Conservation (phyloP, 2,888 invertebrate genomes). For the Nephrotoma flavescens region DNA sequence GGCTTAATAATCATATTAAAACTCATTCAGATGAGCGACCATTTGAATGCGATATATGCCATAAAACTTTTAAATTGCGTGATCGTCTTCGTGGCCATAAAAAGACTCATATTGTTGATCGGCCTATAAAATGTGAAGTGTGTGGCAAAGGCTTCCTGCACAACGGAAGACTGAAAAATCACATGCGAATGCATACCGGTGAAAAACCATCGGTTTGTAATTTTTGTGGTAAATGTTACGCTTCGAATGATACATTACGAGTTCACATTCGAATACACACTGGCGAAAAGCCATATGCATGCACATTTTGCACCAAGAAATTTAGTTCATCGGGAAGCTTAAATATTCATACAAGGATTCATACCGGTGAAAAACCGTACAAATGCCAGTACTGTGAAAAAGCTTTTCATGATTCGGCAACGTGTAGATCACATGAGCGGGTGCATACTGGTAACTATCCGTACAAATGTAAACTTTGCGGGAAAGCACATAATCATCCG, state of each 20-base stretch:
- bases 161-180: neutral
- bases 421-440: neutral
- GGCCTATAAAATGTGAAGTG: neutral
- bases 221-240: constrained; percentile 3
- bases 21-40: neutral
- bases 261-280: neutral
- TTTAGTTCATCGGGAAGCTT: neutral
- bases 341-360: neutral
- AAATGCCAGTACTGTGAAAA: constrained; percentile 2
- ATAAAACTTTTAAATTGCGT: neutral
- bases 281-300: neutral
- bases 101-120: neutral
- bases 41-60: neutral
- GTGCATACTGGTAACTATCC: neutral
- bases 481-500: neutral
- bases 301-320: neutral
- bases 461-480: constrained; percentile 1
- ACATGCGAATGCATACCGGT: neutral
- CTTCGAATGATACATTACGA: neutral
- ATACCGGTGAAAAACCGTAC: neutral
- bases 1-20: neutral
- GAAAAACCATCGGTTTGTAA: neutral
- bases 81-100: neutral
- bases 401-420: neutral
- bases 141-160: neutral